A percentile compares a stretch with the other conserved stretches of the same genome.
phyloP scores from a whole-genome alignment of 2,888 invertebrate species.

The Mythimna albipuncta region DNA sequence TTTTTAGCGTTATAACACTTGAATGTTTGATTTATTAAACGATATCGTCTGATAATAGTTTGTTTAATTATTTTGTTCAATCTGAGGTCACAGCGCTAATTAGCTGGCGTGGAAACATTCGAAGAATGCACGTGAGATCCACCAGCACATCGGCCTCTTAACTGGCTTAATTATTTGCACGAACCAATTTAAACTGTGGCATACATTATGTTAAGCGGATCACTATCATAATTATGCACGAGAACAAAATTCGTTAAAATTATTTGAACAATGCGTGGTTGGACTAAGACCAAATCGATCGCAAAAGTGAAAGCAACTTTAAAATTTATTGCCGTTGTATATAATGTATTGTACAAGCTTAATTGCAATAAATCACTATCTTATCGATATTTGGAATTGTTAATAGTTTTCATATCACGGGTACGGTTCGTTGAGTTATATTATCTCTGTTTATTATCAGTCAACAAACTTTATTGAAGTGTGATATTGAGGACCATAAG shows the following conservation, averaged over 20 bases:
- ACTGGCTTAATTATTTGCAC: slow-evolving; percentile 78
- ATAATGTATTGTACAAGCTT: slow-evolving; percentile 36
- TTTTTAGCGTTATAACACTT: slow-evolving; percentile 64
- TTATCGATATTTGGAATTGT: slow-evolving; percentile 66
- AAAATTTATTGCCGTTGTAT: slow-evolving; percentile 44
- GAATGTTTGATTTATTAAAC: slow-evolving; percentile 63
- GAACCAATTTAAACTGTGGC: slow-evolving; percentile 66
- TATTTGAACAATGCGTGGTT: slow-evolving; percentile 20
- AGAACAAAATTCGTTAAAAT: slow-evolving; percentile 36
- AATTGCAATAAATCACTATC: slow-evolving; percentile 63
- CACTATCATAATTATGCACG: slow-evolving; percentile 46
- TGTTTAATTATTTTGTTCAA: slow-evolving; percentile 59
- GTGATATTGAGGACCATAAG: slow-evolving; percentile 50
- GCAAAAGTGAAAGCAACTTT: slow-evolving; percentile 52
- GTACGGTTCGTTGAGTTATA: slow-evolving; percentile 62
- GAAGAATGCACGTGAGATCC: slow-evolving; percentile 82
- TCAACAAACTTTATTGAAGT: slow-evolving; percentile 69
- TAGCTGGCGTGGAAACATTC: slow-evolving; percentile 77
- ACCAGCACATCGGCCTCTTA: slow-evolving; percentile 74
- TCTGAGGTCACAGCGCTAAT: slow-evolving; percentile 77
- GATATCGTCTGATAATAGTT: slow-evolving; percentile 62
- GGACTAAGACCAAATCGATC: slow-evolving; percentile 33
- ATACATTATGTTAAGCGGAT: slow-evolving; percentile 49
- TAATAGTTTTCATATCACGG: slow-evolving; percentile 66
- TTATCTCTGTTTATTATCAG: slow-evolving; percentile 69